phyloP scores from a whole-genome alignment of 2,113 vertebrate genomes.

The Colius striatus region DNA sequence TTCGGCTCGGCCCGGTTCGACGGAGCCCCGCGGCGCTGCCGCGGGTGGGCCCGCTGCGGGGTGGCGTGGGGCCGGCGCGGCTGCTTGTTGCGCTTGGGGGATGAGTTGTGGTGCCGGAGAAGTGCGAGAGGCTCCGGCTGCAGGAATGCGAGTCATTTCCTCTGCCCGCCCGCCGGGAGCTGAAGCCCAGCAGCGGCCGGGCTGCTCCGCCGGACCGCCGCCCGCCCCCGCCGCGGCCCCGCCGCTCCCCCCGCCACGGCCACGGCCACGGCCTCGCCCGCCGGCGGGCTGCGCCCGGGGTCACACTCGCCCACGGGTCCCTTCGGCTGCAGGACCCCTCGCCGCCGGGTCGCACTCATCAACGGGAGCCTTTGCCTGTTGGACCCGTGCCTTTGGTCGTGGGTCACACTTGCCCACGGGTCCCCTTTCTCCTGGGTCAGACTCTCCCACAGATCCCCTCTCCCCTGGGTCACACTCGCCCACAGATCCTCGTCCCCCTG shows the following conservation, averaged over 20 bases:
- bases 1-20: background rate
- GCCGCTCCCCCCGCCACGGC: background rate
- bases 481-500: background rate
- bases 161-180: conserved; percentile 73
- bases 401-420: background rate
- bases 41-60: background rate
- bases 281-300: background rate
- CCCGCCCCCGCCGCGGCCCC: background rate
- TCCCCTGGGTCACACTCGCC: background rate
- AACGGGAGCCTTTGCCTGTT: background rate
- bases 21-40: background rate
- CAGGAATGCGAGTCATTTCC: conserved; percentile 89
- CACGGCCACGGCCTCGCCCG: background rate
- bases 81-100: conserved; percentile 39
- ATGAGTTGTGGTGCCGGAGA: conserved; percentile 70
- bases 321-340: fast-evolving
- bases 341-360: no score
- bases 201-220: conserved; percentile 35
- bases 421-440: no score
- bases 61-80: background rate
- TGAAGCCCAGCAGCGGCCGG: conserved; percentile 56
- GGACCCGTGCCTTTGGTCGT: no score
- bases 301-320: background rate
- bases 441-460: fast-evolving
- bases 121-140: conserved; percentile 80